Base-by-base conservation (phyloP, 30 jellyfish, hydroid and myxozoan genomes). In the Morbakka virulenta region DNA sequence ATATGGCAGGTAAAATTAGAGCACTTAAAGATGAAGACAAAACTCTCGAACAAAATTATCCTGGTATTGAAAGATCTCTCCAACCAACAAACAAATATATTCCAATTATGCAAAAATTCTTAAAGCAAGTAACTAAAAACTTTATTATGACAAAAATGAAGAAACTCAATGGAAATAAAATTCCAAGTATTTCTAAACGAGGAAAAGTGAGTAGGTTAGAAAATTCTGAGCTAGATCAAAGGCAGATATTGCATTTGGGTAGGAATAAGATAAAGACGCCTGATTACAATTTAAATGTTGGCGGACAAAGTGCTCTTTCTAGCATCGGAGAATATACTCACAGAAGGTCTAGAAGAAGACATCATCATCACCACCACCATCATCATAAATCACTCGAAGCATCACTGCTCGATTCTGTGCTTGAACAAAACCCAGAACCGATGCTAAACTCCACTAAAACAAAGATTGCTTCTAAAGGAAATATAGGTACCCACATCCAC, bases 41-140 rank as follows among this genome's bases (percentile, higher is more conserved):
- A 1, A 79, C 74, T 1, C 69, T 92, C 50, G 98, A 92, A 62
- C 69, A 75, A 20, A 84, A 74, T 23, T 92, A 65, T 61, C 98
- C 98, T 1, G 98, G 98, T 4, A 84, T 92, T 23, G 32, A 95
- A 22, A 67, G 81, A 49, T 61, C 93, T 35, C 64, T 89, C 2
- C 72, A 51, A 20, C 35, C 75, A 1, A 57, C 68, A 23, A 52
- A 79, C 22, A 67, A 74, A 2, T 85, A 63, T 23, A 32, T 78
- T 47, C 91, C 91, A 0, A 67, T 66, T 32, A 77, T 86, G 35
- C 77, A 86, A 34, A 34, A 53, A 28, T 71, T 63, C 35, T n/a
- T 82, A 25, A 41, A 41, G 17, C 57, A 41, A 41, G 57, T 41
- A 9, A 41, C 57, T 17, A 41, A 41, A 41, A 41, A 41, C 17